These are phyloP conservation scores for Acipenser oxyrinchus DNA, from an alignment of 2,797 vertebrate genomes.

Conservation along the genomic window DNA sequence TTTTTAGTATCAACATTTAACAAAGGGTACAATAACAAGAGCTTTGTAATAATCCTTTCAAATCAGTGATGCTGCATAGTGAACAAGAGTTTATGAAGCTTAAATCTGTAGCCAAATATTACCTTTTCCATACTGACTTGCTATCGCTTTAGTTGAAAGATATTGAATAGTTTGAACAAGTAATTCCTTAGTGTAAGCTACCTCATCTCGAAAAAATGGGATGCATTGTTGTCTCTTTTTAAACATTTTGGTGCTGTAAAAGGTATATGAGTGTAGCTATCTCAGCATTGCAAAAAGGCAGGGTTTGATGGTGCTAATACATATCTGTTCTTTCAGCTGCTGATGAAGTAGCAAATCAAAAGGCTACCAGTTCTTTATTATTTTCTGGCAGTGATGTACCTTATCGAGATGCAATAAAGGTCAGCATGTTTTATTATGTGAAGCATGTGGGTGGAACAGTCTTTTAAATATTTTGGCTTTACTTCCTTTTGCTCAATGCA, in stretches of 20 bases:
- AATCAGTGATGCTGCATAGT: conserved; percentile 61
- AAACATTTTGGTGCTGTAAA: conserved; percentile 49
- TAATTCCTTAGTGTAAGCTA: conserved; percentile 83
- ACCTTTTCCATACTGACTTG: conserved; percentile 39
- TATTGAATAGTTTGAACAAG: conserved; percentile 42
- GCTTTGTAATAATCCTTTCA: conserved; percentile 2
- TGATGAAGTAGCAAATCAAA: conserved; percentile 39
- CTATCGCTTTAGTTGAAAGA: conserved; percentile 30
- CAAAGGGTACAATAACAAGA: background rate
- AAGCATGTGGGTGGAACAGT: conserved; percentile 18
- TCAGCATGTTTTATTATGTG: too few species aligned
- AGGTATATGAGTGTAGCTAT: conserved; percentile 38
- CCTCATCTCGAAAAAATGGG: conserved; percentile 86
- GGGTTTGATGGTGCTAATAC: conserved; percentile 51
- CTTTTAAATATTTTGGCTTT: conserved; percentile 11
- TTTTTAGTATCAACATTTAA: background rate
- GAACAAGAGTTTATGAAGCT: conserved; percentile 34
- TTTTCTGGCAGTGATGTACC: too few species aligned
- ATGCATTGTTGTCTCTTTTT: conserved; percentile 50
- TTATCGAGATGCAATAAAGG: too few species aligned
- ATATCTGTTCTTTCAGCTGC: conserved; percentile 44
- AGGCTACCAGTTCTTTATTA: conserved; percentile 32
- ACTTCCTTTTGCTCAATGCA: conserved; percentile 20
- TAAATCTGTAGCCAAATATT: conserved; percentile 41
- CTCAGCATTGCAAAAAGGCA: conserved; percentile 34